Evolutionary conservation across 2,888 invertebrate genomes (phyloP).

Genomic region (Antitype chi): DNA sequence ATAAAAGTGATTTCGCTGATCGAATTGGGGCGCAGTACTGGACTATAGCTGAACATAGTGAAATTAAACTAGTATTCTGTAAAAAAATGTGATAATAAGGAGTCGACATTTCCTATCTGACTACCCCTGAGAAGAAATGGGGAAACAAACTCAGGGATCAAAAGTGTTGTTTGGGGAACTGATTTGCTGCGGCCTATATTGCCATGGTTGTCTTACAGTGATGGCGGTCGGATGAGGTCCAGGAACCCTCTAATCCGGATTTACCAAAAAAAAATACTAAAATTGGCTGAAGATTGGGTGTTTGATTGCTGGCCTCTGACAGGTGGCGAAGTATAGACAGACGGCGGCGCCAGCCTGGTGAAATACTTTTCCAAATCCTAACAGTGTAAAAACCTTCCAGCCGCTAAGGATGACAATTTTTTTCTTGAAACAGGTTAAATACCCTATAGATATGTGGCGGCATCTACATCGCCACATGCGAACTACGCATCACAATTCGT

Average conservation of each 20-base stretch:
- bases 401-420: background rate
- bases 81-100: too few species aligned
- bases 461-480: too few species aligned
- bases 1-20: background rate
- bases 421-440: background rate
- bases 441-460: too few species aligned
- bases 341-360: background rate
- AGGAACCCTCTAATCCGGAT: background rate
- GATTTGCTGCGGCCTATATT: background rate
- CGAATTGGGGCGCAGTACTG: background rate
- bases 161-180: too few species aligned
- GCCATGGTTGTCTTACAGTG: background rate
- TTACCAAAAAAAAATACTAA: too few species aligned
- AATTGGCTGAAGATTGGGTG: too few species aligned
- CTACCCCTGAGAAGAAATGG: too few species aligned
- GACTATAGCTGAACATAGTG: background rate
- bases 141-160: too few species aligned
- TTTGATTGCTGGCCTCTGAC: background rate
- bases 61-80: too few species aligned
- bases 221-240: background rate
- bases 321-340: background rate
- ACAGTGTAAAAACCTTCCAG: background rate
- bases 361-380: background rate
- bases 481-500: too few species aligned
- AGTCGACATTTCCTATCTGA: too few species aligned